Evolutionary conservation across 2,113 vertebrate species (phyloP).

Genomic region (Copsychus sechellarum): DNA sequence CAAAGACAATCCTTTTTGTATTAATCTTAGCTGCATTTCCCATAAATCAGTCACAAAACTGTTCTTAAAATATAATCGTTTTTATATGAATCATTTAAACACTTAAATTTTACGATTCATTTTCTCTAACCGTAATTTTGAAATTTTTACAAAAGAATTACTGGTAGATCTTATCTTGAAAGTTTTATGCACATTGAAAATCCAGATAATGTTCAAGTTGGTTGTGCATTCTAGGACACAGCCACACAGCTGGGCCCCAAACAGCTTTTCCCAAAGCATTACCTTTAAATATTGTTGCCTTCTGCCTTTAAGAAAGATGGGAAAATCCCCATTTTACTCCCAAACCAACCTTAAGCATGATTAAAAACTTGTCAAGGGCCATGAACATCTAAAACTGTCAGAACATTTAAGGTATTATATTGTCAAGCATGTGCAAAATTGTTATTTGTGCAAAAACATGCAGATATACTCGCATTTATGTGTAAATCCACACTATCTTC

Average conservation of each 20-base stretch:
- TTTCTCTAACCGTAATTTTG: not conserved
- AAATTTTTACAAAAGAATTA: not conserved
- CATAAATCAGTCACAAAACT: not conserved
- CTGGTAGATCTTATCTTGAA: not conserved
- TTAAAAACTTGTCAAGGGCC: not conserved
- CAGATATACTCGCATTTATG: not conserved
- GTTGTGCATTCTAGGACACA: not conserved
- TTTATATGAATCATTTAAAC: not conserved
- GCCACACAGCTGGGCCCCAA: not conserved
- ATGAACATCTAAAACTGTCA: not conserved
- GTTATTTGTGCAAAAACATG: conserved; percentile 37
- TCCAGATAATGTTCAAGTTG: not conserved
- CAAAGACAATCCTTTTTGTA: not conserved
- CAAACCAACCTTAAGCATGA: not conserved
- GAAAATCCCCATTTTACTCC: not conserved
- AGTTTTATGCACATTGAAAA: not conserved
- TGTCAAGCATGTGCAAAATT: conserved; percentile 1
- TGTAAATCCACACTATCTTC: not conserved
- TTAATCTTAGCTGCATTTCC: not conserved
- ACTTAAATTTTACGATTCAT: not conserved
- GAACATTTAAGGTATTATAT: not conserved
- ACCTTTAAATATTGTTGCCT: not conserved
- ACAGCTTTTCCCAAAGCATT: not conserved
- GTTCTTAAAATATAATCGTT: not conserved
- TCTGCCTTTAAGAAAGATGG: conserved; percentile 2